These are phyloP conservation scores for Hylyphantes graminicola DNA, from an alignment of 1,140 invertebrate genomes.

Conservation along the genomic window DNA sequence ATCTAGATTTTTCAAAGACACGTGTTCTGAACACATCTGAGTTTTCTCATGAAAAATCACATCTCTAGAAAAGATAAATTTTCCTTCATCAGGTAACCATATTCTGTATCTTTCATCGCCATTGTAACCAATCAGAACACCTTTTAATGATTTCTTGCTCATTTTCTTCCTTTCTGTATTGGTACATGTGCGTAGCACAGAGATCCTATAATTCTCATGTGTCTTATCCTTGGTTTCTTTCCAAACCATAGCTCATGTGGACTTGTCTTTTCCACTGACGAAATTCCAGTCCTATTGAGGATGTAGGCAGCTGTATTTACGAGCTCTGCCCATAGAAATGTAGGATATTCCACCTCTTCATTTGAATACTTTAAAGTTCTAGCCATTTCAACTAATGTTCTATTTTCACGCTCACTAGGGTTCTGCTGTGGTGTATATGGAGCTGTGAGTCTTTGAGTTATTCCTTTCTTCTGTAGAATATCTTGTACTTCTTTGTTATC, in stretches of 20 bases:
- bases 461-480: slow-evolving; percentile 20
- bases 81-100: background rate
- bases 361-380: slow-evolving; percentile 4
- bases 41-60: slow-evolving; percentile 5
- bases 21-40: background rate
- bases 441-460: slow-evolving; percentile 53
- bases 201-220: slow-evolving; percentile 1
- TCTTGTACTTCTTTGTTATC: slow-evolving; percentile 21
- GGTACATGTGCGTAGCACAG: background rate
- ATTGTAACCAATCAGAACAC: background rate
- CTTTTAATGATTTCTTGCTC: background rate
- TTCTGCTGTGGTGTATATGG: slow-evolving; percentile 54
- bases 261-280: too few species aligned
- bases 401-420: slow-evolving; percentile 10
- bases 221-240: background rate
- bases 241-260: too few species aligned
- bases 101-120: slow-evolving; percentile 9
- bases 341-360: background rate
- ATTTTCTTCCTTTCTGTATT: background rate
- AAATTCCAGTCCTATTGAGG: slow-evolving; percentile 8
- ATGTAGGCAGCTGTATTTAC: slow-evolving; percentile 7
- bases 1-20: background rate
- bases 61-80: background rate
- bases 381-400: slow-evolving; percentile 7
- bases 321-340: slow-evolving; percentile 19